Evolutionary conservation across 2,888 invertebrate species (phyloP).

Genomic region (Penaeus monodon): DNA sequence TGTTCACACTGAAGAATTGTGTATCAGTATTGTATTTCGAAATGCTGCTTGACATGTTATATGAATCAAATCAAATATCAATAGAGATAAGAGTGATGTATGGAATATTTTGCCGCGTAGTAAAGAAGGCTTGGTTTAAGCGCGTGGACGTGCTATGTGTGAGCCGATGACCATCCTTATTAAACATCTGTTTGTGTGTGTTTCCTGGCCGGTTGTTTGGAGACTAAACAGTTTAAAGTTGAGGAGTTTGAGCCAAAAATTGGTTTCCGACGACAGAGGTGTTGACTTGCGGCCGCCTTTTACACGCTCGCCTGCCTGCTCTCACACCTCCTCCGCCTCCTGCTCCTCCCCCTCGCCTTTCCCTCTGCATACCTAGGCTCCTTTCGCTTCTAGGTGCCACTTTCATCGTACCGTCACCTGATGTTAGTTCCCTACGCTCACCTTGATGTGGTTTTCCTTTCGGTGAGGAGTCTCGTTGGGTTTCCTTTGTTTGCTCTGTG

Average conservation of each 20-base stretch:
- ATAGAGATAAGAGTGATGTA: too few relatives aligned
- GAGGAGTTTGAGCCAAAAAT: constrained; percentile 46
- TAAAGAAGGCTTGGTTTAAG: neutral
- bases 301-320: neutral
- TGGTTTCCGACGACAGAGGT: constrained; percentile 35
- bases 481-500: too few relatives aligned
- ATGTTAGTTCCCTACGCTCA: too few relatives aligned
- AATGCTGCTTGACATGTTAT: too few relatives aligned
- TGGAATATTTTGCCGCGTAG: neutral
- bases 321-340: neutral
- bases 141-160: neutral
- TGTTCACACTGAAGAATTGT: too few relatives aligned
- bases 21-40: too few relatives aligned
- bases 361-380: neutral
- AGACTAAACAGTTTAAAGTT: constrained; percentile 33
- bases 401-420: neutral
- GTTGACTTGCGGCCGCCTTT: constrained; percentile 32
- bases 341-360: neutral
- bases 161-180: constrained; percentile 25
- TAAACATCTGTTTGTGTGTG: constrained; percentile 51
- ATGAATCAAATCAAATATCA: too few relatives aligned
- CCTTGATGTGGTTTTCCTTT: too few relatives aligned
- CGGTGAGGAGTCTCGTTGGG: too few relatives aligned
- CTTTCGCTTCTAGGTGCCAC: neutral
- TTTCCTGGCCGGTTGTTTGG: constrained; percentile 37